Conservation (phyloP, 2,113 vertebrate species). For the western clawed frog (Xenopus tropicalis) region DNA sequence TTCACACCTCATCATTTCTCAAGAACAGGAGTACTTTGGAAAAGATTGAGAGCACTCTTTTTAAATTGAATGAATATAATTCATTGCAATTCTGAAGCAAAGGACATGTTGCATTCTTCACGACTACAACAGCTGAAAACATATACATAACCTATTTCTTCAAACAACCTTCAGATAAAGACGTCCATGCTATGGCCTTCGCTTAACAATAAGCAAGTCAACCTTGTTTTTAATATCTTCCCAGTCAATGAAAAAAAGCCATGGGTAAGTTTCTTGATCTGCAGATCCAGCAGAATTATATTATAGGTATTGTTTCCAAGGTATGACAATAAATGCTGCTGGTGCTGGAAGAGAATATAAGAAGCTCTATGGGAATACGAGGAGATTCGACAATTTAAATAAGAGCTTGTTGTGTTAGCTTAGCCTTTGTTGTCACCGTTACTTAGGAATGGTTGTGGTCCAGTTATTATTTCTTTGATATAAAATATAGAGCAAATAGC, state of each 20-base stretch:
- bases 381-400: too few species aligned
- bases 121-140: slow-evolving; percentile 8
- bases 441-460: too few species aligned
- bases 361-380: too few species aligned
- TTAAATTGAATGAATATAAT: slow-evolving; percentile 14
- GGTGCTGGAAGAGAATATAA: too few species aligned
- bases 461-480: too few species aligned
- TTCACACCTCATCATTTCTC: slow-evolving; percentile 13
- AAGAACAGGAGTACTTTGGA: slow-evolving; percentile 10
- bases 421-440: too few species aligned
- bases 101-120: slow-evolving; percentile 14
- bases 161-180: slow-evolving; percentile 33
- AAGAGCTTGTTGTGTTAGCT: too few species aligned
- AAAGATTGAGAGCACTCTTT: slow-evolving; percentile 1
- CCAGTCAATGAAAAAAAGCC: background rate
- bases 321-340: too few species aligned
- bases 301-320: background rate
- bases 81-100: slow-evolving; percentile 12
- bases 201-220: slow-evolving; percentile 34
- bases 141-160: slow-evolving; percentile 35
- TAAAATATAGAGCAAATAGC: too few species aligned
- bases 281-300: background rate
- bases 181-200: slow-evolving; percentile 26
- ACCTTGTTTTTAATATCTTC: slow-evolving; percentile 27
- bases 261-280: background rate